These are phyloP conservation scores for Nesidiocoris tenuis DNA, from an alignment of 2,888 invertebrate genomes.

Conservation along the genomic window DNA sequence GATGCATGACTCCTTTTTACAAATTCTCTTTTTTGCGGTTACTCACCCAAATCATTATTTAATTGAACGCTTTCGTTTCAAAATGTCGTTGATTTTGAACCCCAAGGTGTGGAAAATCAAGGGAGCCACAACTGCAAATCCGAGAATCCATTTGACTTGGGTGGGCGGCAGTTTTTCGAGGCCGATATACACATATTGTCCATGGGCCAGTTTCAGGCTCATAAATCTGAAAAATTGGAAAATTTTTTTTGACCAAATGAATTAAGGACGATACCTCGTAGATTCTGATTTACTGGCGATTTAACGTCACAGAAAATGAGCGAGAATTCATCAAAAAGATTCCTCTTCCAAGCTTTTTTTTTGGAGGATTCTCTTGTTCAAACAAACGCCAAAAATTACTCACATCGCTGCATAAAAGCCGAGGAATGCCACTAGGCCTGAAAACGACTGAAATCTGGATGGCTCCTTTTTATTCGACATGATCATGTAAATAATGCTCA, in stretches of 20 bases:
- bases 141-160: slow-evolving; percentile 7
- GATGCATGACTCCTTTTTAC: no score
- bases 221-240: slow-evolving; percentile 27
- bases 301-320: no score
- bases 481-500: slow-evolving; percentile 58
- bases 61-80: slow-evolving; percentile 22
- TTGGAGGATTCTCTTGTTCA: no score
- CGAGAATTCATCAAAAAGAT: no score
- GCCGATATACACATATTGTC: slow-evolving; percentile 29
- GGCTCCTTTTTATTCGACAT: slow-evolving; percentile 51
- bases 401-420: slow-evolving; percentile 46
- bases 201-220: neutral
- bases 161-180: slow-evolving; percentile 7
- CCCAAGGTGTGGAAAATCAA: slow-evolving; percentile 33
- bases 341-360: no score
- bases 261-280: no score
- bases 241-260: no score
- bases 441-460: slow-evolving; percentile 46
- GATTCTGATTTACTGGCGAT: no score
- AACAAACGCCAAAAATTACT: slow-evolving; percentile 42
- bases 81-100: slow-evolving; percentile 31
- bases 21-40: no score
- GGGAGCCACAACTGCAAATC: slow-evolving; percentile 9
- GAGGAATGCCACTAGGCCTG: slow-evolving; percentile 47
- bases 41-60: no score